Evolutionary conservation across 2,888 invertebrate species (phyloP), one percentile per base, ranked within the genome.

Genomic region (Hirtodrosophila histrioides): DNA sequence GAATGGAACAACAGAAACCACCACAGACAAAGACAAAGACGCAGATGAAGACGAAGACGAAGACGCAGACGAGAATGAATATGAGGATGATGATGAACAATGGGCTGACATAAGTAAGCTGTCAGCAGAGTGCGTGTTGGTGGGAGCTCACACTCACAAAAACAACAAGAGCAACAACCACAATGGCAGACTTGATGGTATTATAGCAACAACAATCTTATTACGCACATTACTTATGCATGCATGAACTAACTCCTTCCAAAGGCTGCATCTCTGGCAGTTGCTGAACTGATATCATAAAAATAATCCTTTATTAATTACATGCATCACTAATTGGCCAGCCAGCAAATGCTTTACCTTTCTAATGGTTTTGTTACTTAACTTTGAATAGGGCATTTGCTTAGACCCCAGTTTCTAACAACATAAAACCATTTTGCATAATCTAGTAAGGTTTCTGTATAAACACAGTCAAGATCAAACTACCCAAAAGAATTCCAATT

Each of bases 311-410:
- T 57, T 29, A 67, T 68, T 56, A 51, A 78, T 75, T 69, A 68
- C 49, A 68, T 49, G 66, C 68, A 58, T 37, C 44, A 40, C 49
- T 70, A 80, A 75, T 86, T 75, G 69, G 49, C 24, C 49, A 46
- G 44, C 35, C 11, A 8, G n/a, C 4, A n/a, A 9, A 17, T 45
- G 35, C 31, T 27, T 9, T 12, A 17, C 17, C 17, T 17, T 17
- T 17, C 1, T 17, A 1, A 17, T 17, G 17, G 17, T 17, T 1
- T 17, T 2, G 17, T 17, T 17, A 17, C 2, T 17, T 2, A 17
- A 17, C 17, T 1, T 17, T 17, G 17, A 17, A 1, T 17, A 1
- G 17, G 17, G 17, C 17, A 17, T 17, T 17, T 17, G 17, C 17
- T 17, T 17, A 17, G 17, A 17, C 1, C 17, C 17, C 17, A 17